These are phyloP conservation scores for Scortum barcoo DNA, from an alignment of 2,113 vertebrate species.

Conservation along the genomic window DNA sequence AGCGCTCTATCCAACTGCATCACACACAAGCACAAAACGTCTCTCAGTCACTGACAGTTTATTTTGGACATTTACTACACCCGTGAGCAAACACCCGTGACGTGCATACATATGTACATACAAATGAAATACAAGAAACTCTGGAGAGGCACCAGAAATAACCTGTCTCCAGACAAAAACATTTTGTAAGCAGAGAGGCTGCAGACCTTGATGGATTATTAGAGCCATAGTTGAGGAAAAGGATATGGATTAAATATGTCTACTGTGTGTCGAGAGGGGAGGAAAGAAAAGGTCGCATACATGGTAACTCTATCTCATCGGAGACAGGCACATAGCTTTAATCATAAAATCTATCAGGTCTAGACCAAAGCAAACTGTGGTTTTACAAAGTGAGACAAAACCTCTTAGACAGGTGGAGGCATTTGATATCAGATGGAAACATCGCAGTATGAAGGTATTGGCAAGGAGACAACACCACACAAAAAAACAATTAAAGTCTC, in stretches of 20 bases:
- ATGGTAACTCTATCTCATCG: constrained; percentile 28
- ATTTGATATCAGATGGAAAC: constrained; percentile 19
- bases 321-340: neutral
- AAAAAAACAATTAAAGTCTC: neutral
- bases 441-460: neutral
- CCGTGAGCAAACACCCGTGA: neutral
- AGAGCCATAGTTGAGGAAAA: neutral
- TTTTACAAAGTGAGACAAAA: constrained; percentile 12
- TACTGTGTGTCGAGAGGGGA: neutral
- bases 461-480: neutral
- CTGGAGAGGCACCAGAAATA: constrained; percentile 17
- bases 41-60: constrained; percentile 6
- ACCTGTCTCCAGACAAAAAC: constrained; percentile 1
- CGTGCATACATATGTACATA: neutral
- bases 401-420: constrained; percentile 2
- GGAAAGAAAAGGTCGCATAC: constrained; percentile 22
- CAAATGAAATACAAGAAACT: constrained; percentile 17
- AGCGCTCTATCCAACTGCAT: neutral
- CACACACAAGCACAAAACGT: neutral
- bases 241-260: constrained; percentile 20
- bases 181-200: neutral
- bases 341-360: constrained; percentile 30
- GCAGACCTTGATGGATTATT: neutral
- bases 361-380: constrained; percentile 15
- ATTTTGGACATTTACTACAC: neutral